phyloP scores from a whole-genome alignment of 2,113 vertebrate genomes.

The Theristicus caerulescens region DNA sequence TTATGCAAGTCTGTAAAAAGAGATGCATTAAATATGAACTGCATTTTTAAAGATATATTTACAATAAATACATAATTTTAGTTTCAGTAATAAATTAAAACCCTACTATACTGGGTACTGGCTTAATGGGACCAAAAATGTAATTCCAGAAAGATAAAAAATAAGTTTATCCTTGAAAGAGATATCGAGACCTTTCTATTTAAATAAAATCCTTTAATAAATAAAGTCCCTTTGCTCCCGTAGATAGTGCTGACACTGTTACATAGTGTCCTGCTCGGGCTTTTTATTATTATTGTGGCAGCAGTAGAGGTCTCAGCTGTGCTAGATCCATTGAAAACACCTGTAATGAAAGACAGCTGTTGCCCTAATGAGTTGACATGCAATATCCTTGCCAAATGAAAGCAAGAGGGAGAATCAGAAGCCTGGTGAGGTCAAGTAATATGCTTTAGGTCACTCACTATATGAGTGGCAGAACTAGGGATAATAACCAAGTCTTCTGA shows the following conservation, averaged over 20 bases:
- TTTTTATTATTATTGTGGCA: background rate
- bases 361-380: background rate
- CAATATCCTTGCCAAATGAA: background rate
- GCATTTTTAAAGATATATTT: background rate
- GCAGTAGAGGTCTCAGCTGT: background rate
- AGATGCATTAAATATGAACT: background rate
- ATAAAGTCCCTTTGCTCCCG: background rate
- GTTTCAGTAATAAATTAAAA: background rate
- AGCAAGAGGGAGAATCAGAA: background rate
- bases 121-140: background rate
- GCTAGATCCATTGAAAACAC: background rate
- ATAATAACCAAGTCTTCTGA: background rate
- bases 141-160: background rate
- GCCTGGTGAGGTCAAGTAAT: background rate
- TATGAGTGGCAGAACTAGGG: background rate
- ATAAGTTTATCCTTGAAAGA: background rate
- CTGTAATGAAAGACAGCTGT: background rate
- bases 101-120: background rate
- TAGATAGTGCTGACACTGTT: background rate
- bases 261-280: background rate
- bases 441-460: background rate
- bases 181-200: background rate
- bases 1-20: background rate
- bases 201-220: background rate
- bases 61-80: background rate